Evolutionary conservation across 2,113 vertebrate genomes (phyloP), one percentile per base, ranked within the genome.

Genomic region (Poeciliopsis occidentalis): DNA sequence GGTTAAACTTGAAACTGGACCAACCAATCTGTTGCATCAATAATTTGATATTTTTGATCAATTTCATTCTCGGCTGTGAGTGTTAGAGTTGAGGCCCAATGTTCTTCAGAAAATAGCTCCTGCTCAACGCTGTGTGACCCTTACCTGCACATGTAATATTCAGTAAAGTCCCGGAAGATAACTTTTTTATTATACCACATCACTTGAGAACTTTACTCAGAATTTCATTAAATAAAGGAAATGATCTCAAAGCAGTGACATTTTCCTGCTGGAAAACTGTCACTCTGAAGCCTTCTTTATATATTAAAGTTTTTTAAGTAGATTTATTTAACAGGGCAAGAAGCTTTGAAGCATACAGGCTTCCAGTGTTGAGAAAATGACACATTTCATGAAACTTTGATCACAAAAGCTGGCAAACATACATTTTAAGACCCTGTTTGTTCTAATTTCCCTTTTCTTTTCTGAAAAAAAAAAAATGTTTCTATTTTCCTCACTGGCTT

Each of bases 271-370:
- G 10, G 1, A 73, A 61, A 73, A 69, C 32, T 39, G 13, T 68
- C 69, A 51, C 37, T 66, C 37, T 60, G 1, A 27, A 8, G 19
- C 6, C 15, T 69, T 15, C 13, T n/a, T 69, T 57, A 61, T 41
- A 60, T 27, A 70, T 37, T 13, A 60, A n/a, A 60, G 22, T 57
- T 54, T 32, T 71, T 60, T 39, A 29, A n/a, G 37, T 60, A 32
- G 51, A 70, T 70, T 60, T 60, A 60, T 32, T 70, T 32, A 29
- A 29, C 66, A 12, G 66, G 13, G 30, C 2, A 26, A 15, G 12
- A 26, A 8, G 64, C 67, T 80, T 76, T 60, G 67, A 39, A 61
- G 69, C 29, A 30, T 32, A 8, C n/a, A 44, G 41, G 64, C 37
- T 67, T 67, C 17, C 37, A 44, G 37, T 44, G n/a, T 27, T 31